These are phyloP conservation scores for Ophthalmolycus amberensis DNA, from an alignment of 2,113 vertebrate species.

Conservation along the genomic window DNA sequence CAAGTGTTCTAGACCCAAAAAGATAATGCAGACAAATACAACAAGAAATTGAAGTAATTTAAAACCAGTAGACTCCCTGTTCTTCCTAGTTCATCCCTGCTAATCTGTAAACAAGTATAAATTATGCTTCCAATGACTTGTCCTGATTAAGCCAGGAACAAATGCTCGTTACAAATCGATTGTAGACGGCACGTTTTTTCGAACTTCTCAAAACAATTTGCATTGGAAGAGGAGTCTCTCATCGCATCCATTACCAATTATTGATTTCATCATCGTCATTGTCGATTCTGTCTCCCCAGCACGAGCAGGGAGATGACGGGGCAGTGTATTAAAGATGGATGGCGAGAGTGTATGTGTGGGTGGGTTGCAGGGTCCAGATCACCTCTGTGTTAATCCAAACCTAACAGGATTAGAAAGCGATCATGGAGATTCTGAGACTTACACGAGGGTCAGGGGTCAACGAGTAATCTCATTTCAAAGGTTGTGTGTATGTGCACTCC, in stretches of 20 bases:
- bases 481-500: slow-evolving; percentile 9
- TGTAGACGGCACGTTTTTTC: background rate
- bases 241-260: slow-evolving; percentile 3
- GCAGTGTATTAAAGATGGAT: slow-evolving; percentile 9
- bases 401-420: slow-evolving; percentile 73
- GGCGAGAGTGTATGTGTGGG: background rate
- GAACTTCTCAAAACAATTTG: slow-evolving; percentile 8
- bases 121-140: background rate
- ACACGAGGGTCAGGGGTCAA: slow-evolving; percentile 36
- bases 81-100: background rate
- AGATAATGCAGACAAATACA: background rate
- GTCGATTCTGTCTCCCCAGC: slow-evolving; percentile 9
- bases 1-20: background rate
- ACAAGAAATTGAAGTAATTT: background rate
- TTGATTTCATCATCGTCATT: slow-evolving; percentile 41
- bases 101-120: background rate
- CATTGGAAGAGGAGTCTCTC: background rate
- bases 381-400: slow-evolving; percentile 56
- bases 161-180: slow-evolving; percentile 6
- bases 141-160: background rate
- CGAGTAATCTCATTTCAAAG: slow-evolving; percentile 54
- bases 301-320: background rate
- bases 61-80: background rate
- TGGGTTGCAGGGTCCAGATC: slow-evolving; percentile 45
- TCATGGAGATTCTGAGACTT: slow-evolving; percentile 48